phyloP scores from a whole-genome alignment of 2,888 invertebrate genomes.

The Laspeyria flexula region DNA sequence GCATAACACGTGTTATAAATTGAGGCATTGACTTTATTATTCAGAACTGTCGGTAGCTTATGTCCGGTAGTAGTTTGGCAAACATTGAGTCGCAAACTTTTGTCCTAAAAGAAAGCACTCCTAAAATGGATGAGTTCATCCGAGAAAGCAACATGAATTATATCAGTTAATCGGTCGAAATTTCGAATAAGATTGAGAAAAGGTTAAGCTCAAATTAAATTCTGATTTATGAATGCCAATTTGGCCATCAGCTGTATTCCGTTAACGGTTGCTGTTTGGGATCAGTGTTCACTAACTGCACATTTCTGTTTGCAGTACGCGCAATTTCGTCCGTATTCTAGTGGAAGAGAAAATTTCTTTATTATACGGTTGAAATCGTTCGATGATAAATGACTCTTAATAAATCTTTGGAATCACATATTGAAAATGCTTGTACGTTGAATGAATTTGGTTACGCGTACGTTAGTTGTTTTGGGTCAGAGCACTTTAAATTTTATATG shows the following conservation, averaged over 20 bases:
- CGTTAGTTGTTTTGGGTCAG: background rate
- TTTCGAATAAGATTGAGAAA: conserved; percentile 49
- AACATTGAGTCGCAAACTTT: background rate
- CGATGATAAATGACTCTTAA: conserved; percentile 7
- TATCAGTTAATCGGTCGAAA: conserved; percentile 64
- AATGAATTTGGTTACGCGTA: background rate
- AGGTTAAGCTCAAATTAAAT: conserved; percentile 66
- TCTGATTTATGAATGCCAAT: conserved; percentile 70
- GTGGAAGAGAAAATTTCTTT: conserved; percentile 20
- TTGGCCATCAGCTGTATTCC: conserved; percentile 55
- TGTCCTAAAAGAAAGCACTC: background rate
- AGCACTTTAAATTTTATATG: background rate
- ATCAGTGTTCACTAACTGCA: conserved; percentile 29
- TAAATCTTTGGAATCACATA: conserved; percentile 7
- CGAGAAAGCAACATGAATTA: conserved; percentile 58
- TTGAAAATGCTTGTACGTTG: background rate
- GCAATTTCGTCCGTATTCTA: conserved; percentile 2
- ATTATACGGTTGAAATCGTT: conserved; percentile 10
- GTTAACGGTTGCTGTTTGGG: conserved; percentile 41
- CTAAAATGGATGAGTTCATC: conserved; percentile 51
- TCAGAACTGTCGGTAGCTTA: too few species aligned
- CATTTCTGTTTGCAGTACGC: conserved; percentile 22
- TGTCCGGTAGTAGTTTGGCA: too few species aligned
- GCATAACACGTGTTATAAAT: too few species aligned
- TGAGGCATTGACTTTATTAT: too few species aligned